These are phyloP conservation scores for Phytoseiulus persimilis DNA, from an alignment of 2,888 invertebrate genomes.

Conservation along the genomic window DNA sequence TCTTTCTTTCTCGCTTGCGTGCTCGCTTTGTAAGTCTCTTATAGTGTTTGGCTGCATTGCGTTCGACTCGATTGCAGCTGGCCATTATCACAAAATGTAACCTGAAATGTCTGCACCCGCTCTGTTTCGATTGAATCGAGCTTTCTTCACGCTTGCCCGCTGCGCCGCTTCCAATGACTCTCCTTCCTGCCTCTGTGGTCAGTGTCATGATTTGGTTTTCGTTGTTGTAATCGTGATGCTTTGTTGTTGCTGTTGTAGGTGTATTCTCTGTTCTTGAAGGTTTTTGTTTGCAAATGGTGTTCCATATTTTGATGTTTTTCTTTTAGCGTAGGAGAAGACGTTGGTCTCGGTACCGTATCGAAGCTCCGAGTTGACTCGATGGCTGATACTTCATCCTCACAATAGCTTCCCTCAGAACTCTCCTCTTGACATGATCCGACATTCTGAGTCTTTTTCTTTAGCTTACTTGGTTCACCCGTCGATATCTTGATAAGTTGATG, in stretches of 20 bases:
- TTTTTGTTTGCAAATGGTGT: not conserved
- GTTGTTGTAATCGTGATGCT: not conserved
- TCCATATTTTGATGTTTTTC: not conserved
- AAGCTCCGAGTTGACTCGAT: not conserved
- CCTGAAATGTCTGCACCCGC: not conserved
- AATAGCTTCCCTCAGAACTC: not conserved
- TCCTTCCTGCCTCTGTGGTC: not conserved
- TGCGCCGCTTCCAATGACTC: not conserved
- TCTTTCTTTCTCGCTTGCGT: no score
- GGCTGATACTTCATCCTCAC: not conserved
- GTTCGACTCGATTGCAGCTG: slow-evolving; percentile 5
- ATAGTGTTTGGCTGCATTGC: not conserved
- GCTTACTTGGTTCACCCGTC: not conserved
- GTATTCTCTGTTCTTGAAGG: not conserved
- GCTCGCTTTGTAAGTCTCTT: not conserved
- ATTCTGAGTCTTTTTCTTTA: not conserved
- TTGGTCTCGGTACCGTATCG: not conserved
- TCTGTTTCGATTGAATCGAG: not conserved
- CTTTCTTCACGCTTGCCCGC: not conserved
- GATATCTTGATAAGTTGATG: not conserved
- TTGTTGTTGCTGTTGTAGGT: not conserved
- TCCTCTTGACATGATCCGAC: not conserved
- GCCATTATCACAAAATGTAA: slow-evolving; percentile 5
- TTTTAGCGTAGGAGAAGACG: not conserved
- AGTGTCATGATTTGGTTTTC: not conserved